Evolutionary conservation across 2,113 vertebrate genomes (phyloP).

Genomic region (Passer domesticus): DNA sequence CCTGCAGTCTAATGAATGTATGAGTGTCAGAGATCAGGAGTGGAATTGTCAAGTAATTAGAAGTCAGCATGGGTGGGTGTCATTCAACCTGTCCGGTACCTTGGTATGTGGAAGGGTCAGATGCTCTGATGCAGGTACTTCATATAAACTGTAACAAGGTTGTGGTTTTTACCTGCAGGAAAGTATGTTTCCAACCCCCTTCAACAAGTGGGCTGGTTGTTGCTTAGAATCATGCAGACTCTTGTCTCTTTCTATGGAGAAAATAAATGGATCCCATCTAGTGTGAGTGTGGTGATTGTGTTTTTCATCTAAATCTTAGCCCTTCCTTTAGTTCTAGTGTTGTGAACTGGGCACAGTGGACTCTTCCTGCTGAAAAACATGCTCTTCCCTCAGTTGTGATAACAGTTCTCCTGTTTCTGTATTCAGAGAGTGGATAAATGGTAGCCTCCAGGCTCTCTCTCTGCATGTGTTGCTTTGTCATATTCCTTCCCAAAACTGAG

Average conservation of each 20-base stretch:
- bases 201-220: not conserved
- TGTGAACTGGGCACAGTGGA: not conserved
- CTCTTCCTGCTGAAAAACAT: not conserved
- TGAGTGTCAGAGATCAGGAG: not conserved
- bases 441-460: not conserved
- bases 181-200: not conserved
- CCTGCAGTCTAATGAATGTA: not conserved
- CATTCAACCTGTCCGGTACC: not conserved
- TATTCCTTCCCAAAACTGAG: not conserved
- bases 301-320: not conserved
- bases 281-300: not conserved
- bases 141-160: not conserved
- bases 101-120: not conserved
- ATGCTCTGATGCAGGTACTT: not conserved
- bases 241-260: not conserved
- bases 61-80: not conserved
- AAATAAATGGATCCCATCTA: not conserved
- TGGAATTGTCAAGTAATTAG: not conserved
- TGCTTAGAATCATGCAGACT: not conserved
- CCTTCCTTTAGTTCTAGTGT: not conserved
- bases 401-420: not conserved
- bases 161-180: not conserved
- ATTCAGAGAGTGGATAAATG: not conserved
- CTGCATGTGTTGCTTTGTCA: not conserved
- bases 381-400: not conserved